Base-by-base conservation (phyloP, 2,113 vertebrate genomes). In the Tylochromis polylepis region DNA sequence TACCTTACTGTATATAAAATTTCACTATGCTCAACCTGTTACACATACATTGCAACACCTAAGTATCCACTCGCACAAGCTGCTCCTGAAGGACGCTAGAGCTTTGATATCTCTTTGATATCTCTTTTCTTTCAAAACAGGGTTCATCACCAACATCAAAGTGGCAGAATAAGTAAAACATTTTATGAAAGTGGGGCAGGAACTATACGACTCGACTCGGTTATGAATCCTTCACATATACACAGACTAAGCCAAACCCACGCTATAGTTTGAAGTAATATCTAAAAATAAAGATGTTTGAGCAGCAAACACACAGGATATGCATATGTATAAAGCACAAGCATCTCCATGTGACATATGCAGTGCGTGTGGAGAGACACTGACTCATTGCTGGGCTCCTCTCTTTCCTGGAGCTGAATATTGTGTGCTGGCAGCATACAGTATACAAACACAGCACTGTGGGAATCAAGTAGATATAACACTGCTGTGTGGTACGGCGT, bases 251-350 rank as follows among this genome's bases (percentile, higher is more conserved):
- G 55, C 27, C 72, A 56, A 86, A 84, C 87, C 86, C 75, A 91
- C 82, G 4, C 55, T 59, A 6, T 24, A 62, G 81, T 88, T 87
- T 59, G 55, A 88, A 80, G 31, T 82, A 58, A 51, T 70, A 55
- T 70, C 90, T 88, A 87, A 87, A 92, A 91, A 87, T 89, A 92
- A 88, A 86, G 34, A 49, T 55, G 38, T 81, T 77, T 75, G 80
- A 70, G 59, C 85, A 46, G 60, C 41, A 59, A 87, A 59, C 78
- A 86, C 22, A 83, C n/a, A 22, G 31, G 57, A 81, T 82, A 82
- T 92, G 85, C 86, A 92, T 90, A 90, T 92, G 85, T 88, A 89
- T 88, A 56, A 67, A 87, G 83, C 70, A 72, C 59, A 58, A 79
- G 79, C 81, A 58, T 84, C 56, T 91, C 79, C 51, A 53, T 90